Conservation (phyloP, 2,888 invertebrate genomes). For the Caenorhabditis sp. region DNA sequence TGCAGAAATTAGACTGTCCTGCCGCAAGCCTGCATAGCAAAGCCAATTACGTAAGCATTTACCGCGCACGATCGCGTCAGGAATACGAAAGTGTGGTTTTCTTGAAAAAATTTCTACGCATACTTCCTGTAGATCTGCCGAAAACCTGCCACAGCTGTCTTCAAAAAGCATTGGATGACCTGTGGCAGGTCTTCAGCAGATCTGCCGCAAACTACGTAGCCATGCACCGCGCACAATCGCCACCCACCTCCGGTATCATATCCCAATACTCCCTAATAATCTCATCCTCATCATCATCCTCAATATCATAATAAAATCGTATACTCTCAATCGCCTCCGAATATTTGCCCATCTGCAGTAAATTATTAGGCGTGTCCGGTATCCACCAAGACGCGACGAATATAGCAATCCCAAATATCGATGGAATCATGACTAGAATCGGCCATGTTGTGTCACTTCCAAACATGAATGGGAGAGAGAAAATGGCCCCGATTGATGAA, state of each 20-base stretch:
- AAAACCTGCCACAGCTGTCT: too few species aligned
- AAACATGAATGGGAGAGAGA: conserved; percentile 62
- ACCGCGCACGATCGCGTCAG: too few species aligned
- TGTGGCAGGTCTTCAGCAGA: too few species aligned
- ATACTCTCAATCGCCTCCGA: conserved; percentile 57
- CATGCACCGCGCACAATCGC: too few species aligned
- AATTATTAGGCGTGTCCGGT: conserved; percentile 62
- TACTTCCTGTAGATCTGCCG: too few species aligned
- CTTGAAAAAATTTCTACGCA: too few species aligned
- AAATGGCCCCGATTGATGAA: conserved; percentile 60
- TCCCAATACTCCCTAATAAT: conserved; percentile 58
- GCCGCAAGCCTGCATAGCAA: too few species aligned
- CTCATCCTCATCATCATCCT: conserved; percentile 54
- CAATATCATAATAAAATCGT: conserved; percentile 61
- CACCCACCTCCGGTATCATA: conserved; percentile 52
- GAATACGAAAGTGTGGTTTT: too few species aligned
- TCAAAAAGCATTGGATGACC: too few species aligned
- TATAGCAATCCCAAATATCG: conserved; percentile 29
- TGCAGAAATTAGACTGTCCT: too few species aligned
- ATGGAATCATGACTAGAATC: conserved; percentile 56
- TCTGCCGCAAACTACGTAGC: too few species aligned
- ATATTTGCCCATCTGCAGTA: conserved; percentile 50
- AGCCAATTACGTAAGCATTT: too few species aligned
- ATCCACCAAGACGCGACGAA: conserved; percentile 41
- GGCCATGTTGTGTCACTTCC: conserved; percentile 56